These are phyloP conservation scores for Tachycineta bicolor DNA, from an alignment of 2,113 vertebrate genomes.

Conservation along the genomic window DNA sequence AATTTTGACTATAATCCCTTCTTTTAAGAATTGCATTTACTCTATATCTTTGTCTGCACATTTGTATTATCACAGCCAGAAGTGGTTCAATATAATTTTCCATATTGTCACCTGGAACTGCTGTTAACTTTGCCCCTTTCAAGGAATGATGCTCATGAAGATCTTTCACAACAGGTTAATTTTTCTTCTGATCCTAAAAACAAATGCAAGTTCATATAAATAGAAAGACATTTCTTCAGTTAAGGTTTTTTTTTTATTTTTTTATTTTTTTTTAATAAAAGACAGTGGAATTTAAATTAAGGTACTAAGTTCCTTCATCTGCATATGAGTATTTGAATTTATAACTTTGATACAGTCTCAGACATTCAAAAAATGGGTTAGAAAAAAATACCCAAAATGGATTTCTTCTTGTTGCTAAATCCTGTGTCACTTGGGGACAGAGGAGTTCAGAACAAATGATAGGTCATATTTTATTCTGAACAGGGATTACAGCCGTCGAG, in stretches of 20 bases:
- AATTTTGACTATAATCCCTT: neutral
- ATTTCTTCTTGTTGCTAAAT: neutral
- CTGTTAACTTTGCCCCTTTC: neutral
- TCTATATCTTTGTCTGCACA: neutral
- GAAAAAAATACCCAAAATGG: accelerated
- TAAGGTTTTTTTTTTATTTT: neutral
- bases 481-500: neutral
- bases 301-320: neutral
- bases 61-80: neutral
- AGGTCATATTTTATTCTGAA: neutral
- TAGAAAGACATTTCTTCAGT: neutral
- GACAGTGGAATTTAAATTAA: neutral
- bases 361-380: neutral
- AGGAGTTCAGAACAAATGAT: neutral
- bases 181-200: neutral
- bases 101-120: neutral
- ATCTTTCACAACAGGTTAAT: neutral
- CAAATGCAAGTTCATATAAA: neutral
- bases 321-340: neutral
- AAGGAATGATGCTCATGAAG: neutral
- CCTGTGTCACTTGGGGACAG: neutral
- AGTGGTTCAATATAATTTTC: neutral
- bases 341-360: neutral
- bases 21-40: neutral
- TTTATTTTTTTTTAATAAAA: neutral